phyloP scores from a whole-genome alignment of 1,140 invertebrate genomes.

The Lamellibrachia luymesi region DNA sequence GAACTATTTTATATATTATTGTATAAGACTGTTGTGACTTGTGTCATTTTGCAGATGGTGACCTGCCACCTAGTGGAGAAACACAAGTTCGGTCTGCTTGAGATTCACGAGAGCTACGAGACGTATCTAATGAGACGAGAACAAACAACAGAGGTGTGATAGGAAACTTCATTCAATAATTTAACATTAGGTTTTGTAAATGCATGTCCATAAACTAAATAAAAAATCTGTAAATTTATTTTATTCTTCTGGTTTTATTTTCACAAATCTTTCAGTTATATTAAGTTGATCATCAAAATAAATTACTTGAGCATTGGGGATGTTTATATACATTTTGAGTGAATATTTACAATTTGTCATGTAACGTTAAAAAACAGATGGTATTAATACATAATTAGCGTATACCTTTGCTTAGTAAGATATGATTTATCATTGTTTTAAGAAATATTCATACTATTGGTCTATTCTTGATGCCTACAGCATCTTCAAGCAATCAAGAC shows the following conservation, averaged over 20 bases:
- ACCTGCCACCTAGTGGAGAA: conserved; percentile 68
- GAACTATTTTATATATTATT: background rate
- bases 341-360: too few relatives aligned
- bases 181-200: background rate
- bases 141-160: conserved; percentile 80
- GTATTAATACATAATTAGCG: too few relatives aligned
- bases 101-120: conserved; percentile 91
- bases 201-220: background rate
- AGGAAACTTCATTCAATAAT: background rate
- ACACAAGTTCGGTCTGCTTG: conserved; percentile 84
- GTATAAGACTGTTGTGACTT: background rate
- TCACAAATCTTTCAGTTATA: background rate
- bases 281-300: background rate
- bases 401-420: too few relatives aligned
- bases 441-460: too few relatives aligned
- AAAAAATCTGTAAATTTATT: conserved; percentile 10
- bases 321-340: too few relatives aligned
- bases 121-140: conserved; percentile 90
- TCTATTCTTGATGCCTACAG: too few relatives aligned
- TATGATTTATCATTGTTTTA: too few relatives aligned
- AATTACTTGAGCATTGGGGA: too few relatives aligned
- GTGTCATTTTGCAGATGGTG: conserved; percentile 53
- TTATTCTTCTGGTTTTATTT: background rate
- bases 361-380: too few relatives aligned
- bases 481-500: conserved; percentile 5